These are phyloP conservation scores for Chymomyza amoena DNA, from an alignment of 2,888 invertebrate genomes.

Conservation along the genomic window DNA sequence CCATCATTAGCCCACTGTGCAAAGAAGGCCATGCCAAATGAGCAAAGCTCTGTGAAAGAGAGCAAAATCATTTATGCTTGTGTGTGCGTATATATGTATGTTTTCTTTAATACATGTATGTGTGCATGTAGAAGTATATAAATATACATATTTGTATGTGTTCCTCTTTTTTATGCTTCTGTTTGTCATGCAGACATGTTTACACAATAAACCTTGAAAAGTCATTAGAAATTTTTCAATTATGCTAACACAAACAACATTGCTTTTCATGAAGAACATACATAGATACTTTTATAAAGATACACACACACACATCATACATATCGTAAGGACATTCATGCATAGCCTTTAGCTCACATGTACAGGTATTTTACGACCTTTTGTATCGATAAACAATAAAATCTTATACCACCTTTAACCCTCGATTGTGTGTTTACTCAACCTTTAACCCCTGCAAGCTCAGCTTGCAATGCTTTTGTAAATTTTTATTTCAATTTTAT, in stretches of 20 bases:
- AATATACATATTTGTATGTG: neutral
- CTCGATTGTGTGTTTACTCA: neutral
- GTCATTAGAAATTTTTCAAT: conserved; percentile 66
- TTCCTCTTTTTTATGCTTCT: neutral
- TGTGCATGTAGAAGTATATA: neutral
- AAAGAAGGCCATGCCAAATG: neutral
- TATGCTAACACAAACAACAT: conserved; percentile 51
- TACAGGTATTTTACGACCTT: conserved; percentile 60
- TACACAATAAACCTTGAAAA: conserved; percentile 59
- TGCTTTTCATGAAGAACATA: conserved; percentile 22
- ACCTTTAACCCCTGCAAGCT: conserved; percentile 9
- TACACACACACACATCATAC: conserved; percentile 3
- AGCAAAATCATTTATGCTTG: neutral
- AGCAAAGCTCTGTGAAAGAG: neutral
- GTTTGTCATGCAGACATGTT: conserved; percentile 30
- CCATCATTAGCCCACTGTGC: no score
- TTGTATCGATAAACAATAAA: conserved; percentile 68
- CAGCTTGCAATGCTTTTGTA: conserved; percentile 40
- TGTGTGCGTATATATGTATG: neutral
- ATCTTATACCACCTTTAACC: conserved; percentile 24
- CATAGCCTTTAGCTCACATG: conserved; percentile 27
- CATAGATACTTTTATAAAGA: neutral
- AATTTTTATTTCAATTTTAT: conserved; percentile 61
- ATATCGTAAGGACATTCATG: neutral
- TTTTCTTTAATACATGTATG: neutral